Evolutionary conservation across 2,797 vertebrate genomes (phyloP), one percentile per base, ranked within the genome.

Genomic region (Sparidentex hasta): DNA sequence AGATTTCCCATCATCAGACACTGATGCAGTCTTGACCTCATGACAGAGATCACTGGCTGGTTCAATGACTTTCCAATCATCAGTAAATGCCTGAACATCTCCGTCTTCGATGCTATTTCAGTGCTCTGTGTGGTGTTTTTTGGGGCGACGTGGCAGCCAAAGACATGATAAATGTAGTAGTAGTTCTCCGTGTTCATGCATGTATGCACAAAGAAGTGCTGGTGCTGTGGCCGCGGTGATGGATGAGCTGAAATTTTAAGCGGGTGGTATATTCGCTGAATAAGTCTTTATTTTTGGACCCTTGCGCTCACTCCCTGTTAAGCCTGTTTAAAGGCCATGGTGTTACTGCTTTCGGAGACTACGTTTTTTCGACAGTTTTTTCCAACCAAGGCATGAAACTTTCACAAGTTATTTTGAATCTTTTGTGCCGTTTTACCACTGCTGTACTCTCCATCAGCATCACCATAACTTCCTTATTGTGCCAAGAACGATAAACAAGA

Each of bases 191-290:
- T 76, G 71, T 81, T 92, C 83, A 88, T 89, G 89, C 85, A 85
- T 89, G 89, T 90, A 71, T 89, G 87, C 63, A 50, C 57, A 82
- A 85, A 75, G 86, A 83, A 82, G 69, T 76, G 72, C 70, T 48
- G 72, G 59, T 50, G 71, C 82, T 84, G 47, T 13, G 58, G 55
- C 81, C 44, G 44, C 47, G 0, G 61, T 94, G 91, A 95, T 93
- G 88, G 85, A 95, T 95, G 93, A 88, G 91, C 68, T 74, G 78
- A 90, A 81, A 87, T 91, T 83, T 90, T 63, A 87, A 88, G 77
- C 61, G 50, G 75, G 83, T 59, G 81, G 80, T 75, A 85, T 71
- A 20, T 89, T 82, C 9, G 48, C 72, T 85, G 84, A 89, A 65
- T 68, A 91, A 80, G 83, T 85, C 83, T 93, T 92, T 89, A 91